Evolutionary conservation across 2,113 vertebrate species (phyloP).

Genomic region (Anthoscopus minutus): DNA sequence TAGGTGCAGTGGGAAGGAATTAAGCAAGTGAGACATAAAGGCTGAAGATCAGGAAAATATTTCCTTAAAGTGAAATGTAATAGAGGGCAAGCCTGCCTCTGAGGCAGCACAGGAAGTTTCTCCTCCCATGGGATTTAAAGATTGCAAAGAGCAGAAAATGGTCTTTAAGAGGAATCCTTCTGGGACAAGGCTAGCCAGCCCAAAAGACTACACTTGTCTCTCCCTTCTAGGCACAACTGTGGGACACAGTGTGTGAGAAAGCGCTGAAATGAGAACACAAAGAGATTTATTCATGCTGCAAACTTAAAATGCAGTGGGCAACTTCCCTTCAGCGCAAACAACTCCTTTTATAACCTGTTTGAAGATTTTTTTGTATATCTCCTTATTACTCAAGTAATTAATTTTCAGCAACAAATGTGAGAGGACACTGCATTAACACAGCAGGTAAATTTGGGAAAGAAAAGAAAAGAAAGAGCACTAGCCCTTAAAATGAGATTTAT

Average conservation of each 20-base stretch:
- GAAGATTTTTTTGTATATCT: neutral
- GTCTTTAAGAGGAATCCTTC: slow-evolving; percentile 13
- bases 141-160: slow-evolving; percentile 30
- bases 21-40: slow-evolving; percentile 48
- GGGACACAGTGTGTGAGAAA: neutral
- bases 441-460: neutral
- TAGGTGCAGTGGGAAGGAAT: slow-evolving; percentile 44
- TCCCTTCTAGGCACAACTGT: neutral
- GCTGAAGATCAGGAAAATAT: slow-evolving; percentile 61
- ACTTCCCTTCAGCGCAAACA: neutral
- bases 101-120: neutral
- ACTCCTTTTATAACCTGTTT: neutral
- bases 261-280: neutral
- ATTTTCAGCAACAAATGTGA: neutral
- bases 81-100: slow-evolving; percentile 19
- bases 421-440: slow-evolving; percentile 21
- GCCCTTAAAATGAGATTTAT: slow-evolving; percentile 30
- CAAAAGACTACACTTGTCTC: neutral
- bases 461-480: neutral
- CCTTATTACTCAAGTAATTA: slow-evolving; percentile 14
- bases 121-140: neutral
- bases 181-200: neutral
- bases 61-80: slow-evolving; percentile 50
- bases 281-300: slow-evolving; percentile 44
- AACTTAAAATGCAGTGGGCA: slow-evolving; percentile 42